Evolutionary conservation across 2,113 vertebrate genomes (phyloP).

Genomic region (Thalassarche chlororhynchos): DNA sequence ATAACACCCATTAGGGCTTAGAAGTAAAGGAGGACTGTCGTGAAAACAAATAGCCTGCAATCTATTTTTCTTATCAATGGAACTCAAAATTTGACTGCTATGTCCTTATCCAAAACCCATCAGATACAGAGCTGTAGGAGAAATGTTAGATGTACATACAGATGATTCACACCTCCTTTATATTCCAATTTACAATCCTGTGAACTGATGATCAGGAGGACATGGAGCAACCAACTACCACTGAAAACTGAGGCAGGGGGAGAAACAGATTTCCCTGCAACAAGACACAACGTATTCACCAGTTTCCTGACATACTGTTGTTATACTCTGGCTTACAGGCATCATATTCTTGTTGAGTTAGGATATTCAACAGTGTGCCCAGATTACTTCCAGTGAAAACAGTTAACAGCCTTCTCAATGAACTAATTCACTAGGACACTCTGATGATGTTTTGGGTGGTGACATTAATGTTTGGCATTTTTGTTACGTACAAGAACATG

Average conservation of each 20-base stretch:
- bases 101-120: neutral
- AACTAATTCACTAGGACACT: neutral
- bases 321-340: neutral
- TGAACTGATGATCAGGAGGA: neutral
- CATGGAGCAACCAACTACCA: neutral
- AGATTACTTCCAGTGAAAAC: neutral
- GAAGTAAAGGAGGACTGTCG: neutral
- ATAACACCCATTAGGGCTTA: neutral
- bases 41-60: neutral
- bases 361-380: neutral
- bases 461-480: neutral
- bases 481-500: neutral
- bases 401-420: neutral
- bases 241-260: neutral
- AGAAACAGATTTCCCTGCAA: neutral
- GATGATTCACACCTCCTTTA: neutral
- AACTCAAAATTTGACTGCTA: neutral
- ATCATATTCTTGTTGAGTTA: neutral
- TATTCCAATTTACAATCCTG: neutral
- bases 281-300: neutral
- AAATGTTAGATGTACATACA: rapidly evolving
- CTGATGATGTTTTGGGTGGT: neutral
- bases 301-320: neutral
- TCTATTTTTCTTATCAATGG: neutral
- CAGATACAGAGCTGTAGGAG: neutral